Evolutionary conservation across 2,888 invertebrate genomes (phyloP).

Genomic region (Ctenicera cuprea): DNA sequence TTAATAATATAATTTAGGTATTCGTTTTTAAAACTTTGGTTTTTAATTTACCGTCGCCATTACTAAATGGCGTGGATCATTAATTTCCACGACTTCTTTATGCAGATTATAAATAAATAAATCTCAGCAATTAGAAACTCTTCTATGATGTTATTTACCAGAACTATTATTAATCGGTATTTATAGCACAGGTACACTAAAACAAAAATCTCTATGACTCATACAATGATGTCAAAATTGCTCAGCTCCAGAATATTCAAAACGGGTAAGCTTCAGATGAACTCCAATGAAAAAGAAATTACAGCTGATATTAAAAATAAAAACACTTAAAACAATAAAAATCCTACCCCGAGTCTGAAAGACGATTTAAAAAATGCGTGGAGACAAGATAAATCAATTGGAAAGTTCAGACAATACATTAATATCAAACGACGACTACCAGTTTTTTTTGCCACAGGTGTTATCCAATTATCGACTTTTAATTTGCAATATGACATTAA

Average conservation of each 20-base stretch:
- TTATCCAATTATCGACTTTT: not conserved
- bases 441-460: not conserved
- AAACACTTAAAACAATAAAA: too few species aligned
- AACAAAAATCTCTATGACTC: not conserved
- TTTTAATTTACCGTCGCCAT: not conserved
- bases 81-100: not conserved
- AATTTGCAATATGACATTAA: slow-evolving; percentile 3
- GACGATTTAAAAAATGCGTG: not conserved
- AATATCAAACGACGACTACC: too few species aligned
- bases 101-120: not conserved
- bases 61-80: not conserved
- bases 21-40: too few species aligned
- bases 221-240: slow-evolving; percentile 2
- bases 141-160: too few species aligned
- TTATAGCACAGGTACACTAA: slow-evolving; percentile 4
- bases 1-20: too few species aligned
- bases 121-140: not conserved
- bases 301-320: too few species aligned
- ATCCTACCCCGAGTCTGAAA: too few species aligned
- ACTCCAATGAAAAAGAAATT: too few species aligned
- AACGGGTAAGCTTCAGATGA: too few species aligned
- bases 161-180: not conserved
- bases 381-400: not conserved
- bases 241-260: not conserved
- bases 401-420: too few species aligned